A percentile compares a stretch with the other conserved stretches of the same genome.
Conservation (phyloP, 1,140 invertebrate genomes). For the Caenorhabditis brenneri region DNA sequence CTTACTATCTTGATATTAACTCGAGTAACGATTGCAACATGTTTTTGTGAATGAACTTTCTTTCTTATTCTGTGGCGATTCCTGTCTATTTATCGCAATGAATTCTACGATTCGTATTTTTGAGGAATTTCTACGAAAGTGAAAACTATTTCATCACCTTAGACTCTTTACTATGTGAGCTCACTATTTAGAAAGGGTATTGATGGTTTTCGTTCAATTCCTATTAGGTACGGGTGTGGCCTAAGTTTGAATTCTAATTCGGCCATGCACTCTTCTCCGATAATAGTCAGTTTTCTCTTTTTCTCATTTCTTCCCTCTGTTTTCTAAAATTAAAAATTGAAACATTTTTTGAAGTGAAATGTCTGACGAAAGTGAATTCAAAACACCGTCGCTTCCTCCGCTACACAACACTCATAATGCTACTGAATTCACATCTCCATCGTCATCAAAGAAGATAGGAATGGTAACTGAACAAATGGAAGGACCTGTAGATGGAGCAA, state of each 20-base stretch:
- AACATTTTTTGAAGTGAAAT: not conserved
- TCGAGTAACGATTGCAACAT: not conserved
- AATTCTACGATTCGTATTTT: too few relatives aligned
- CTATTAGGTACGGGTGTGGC: not conserved
- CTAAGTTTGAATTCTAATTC: not conserved
- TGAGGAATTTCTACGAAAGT: too few relatives aligned
- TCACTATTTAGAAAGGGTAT: too few relatives aligned
- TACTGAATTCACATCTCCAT: not conserved
- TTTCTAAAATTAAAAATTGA: too few relatives aligned
- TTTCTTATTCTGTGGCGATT: not conserved
- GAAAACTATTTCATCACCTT: too few relatives aligned
- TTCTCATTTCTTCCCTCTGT: not conserved
- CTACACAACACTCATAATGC: not conserved
- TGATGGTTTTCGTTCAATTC: too few relatives aligned
- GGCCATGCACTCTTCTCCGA: not conserved
- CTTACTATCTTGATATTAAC: constrained; percentile 21
- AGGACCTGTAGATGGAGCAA: not conserved
- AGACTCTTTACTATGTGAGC: too few relatives aligned
- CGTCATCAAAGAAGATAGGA: not conserved
- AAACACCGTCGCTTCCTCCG: not conserved
- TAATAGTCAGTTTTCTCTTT: not conserved
- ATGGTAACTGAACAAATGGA: not conserved
- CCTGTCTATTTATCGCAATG: not conserved
- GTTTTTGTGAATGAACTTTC: constrained; percentile 15
- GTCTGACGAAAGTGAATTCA: not conserved